Evolutionary conservation across 1,140 invertebrate species (phyloP), one percentile per base, ranked within the genome.

Genomic region (Aphaenogaster rudis): DNA sequence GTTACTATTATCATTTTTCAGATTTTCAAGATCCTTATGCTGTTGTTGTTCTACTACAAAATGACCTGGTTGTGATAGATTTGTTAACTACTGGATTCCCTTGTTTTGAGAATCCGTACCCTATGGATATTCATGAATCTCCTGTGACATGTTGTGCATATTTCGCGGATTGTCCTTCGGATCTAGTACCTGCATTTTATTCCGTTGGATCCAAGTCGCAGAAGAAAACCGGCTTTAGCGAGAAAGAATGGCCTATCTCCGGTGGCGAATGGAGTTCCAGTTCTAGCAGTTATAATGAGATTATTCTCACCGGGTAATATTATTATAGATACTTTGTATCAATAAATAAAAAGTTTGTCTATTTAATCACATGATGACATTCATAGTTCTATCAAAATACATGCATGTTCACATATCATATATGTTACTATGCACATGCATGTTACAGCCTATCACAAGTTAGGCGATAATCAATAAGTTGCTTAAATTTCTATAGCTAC

Each of bases 41-140:
- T 90, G 98, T 99, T 93, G 98, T 99, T 91, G 99, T 99, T 91
- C 96, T 99, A 86, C 97, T 99, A 89, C 98, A 99, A 96, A 99
- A 99, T 96, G 99, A 99, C 96, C 96, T 99, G 93, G 99, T 99
- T 92, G 98, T 99, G 88, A 99, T 99, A 94, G 99, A 99, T 96
- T 96, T 99, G 91, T 97, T 98, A 93, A 98, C 98, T 61, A 97
- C 97, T 67, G 99, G 99, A 93, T 99, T 99, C 96, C 99, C 99
- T 17, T 99, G 99, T 95, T 99, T 99, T 96, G 99, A 99, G 96
- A 99, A 99, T 96, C 99, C 99, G 64, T 99, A 99, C 96, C 98
- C 99, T 61, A 99, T 99, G 99, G 99, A 99, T 96, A 97, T 99
- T 89, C 99, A 99, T 96, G 99, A 99, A 96, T 99, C 98, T 77